Evolutionary conservation across 2,113 vertebrate genomes (phyloP).

Genomic region (Halcyon malimbica): DNA sequence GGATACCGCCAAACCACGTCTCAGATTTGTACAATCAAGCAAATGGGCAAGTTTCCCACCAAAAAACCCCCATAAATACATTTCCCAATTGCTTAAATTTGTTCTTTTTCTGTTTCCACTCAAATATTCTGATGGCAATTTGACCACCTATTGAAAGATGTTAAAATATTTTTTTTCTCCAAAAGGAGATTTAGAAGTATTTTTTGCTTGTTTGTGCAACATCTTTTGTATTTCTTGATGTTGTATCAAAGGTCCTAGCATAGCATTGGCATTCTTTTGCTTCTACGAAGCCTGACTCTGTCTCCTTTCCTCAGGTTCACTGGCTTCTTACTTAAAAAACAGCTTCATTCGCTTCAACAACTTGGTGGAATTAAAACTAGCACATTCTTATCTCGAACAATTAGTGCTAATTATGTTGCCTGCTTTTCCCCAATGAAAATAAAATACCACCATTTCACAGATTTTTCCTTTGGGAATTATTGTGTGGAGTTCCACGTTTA

Average conservation of each 20-base stretch:
- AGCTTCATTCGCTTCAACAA: neutral
- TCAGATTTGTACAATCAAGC: slow-evolving; percentile 41
- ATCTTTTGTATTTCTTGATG: neutral
- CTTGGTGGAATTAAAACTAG: neutral
- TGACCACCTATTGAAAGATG: slow-evolving; percentile 21
- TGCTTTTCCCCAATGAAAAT: neutral
- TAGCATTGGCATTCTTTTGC: neutral
- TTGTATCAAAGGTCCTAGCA: neutral
- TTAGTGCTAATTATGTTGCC: neutral
- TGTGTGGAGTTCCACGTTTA: neutral
- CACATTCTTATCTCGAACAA: neutral
- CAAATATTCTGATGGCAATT: neutral
- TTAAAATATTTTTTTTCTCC: neutral
- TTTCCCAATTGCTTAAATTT: neutral
- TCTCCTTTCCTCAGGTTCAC: neutral
- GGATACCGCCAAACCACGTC: slow-evolving; percentile 33
- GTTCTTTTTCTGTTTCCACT: neutral
- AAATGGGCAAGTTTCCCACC: neutral
- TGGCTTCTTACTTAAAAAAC: neutral
- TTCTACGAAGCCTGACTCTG: neutral
- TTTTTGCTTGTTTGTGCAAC: slow-evolving; percentile 28
- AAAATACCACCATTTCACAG: neutral
- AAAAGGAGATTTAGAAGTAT: neutral
- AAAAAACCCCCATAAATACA: slow-evolving; percentile 37
- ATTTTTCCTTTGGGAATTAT: neutral